Base-by-base conservation (phyloP, 2,113 vertebrate genomes). In the Dendropsophus ebraccatus region DNA sequence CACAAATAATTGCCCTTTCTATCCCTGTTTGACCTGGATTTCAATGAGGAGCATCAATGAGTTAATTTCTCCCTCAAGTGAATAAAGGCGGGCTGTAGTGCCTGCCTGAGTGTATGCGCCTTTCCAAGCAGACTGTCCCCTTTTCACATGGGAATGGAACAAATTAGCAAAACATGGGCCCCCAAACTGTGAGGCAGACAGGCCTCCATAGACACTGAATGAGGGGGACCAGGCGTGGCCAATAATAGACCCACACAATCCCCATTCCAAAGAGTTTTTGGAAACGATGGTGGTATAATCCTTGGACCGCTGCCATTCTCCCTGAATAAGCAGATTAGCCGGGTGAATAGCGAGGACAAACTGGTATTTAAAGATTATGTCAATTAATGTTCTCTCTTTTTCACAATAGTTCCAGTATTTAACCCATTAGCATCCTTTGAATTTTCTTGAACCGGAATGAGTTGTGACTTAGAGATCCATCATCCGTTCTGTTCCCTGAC, bases 81-180 rank as follows among this genome's bases (percentile, higher is more conserved):
- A 80, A 86, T 81, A 80, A 72, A 81, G 25, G 67, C 56, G 77
- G 56, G 54, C 52, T 58, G 9, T 1, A 60, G 76, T 67, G 75
- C 47, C 58, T 60, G 84, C 30, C 47, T n/a, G 62, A 72, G 84
- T 79, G 49, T 58, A 30, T 79, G 84, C 1, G 65, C 67, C 58
- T 74, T 74, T 86, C 78, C 60, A 81, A 62, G 54, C 65, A 60
- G 67, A 30, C 67, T n/a, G 78, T 35, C 85, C 67, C 35, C 84
- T 81, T 86, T 86, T 86, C 85, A 86, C 85, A 86, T 86, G 85
- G 85, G 85, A 86, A 86, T 86, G 65, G 78, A 81, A 86, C 85
- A 86, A 86, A 86, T 86, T 86, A 86, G 85, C 85, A 52, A 86
- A 86, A 81, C 85, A 86, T 37, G 50, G 85, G 67, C 78, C 77